phyloP scores from a whole-genome alignment of 2,888 invertebrate species.

The Steinernema hermaphroditum region DNA sequence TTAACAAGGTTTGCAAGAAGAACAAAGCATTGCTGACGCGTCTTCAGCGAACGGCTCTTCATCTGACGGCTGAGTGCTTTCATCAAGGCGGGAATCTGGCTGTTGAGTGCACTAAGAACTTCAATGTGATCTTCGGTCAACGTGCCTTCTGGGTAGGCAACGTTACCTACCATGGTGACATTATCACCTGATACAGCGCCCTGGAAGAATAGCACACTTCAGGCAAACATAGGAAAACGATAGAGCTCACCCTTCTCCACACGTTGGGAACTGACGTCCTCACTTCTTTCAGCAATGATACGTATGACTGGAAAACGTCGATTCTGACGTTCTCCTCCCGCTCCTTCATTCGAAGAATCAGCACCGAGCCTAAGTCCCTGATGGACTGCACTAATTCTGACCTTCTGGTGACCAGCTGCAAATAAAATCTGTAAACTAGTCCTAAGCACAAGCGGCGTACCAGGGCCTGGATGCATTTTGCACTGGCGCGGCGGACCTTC shows the following conservation, averaged over 20 bases:
- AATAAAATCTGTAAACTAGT: not conserved
- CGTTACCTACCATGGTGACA: constrained; percentile 8
- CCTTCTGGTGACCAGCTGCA: constrained; percentile 76
- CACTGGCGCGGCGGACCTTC: constrained; percentile 84
- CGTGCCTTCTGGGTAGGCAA: not conserved
- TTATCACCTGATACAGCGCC: not conserved
- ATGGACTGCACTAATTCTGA: constrained; percentile 89
- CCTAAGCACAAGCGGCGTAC: constrained; percentile 72
- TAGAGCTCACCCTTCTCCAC: constrained; percentile 27
- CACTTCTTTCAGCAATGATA: constrained; percentile 77
- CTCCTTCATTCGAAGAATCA: constrained; percentile 77
- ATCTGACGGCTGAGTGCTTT: constrained; percentile 85
- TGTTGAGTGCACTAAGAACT: constrained; percentile 41
- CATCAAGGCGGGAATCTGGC: constrained; percentile 75
- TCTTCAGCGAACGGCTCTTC: constrained; percentile 77
- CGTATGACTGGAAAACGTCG: constrained; percentile 91
- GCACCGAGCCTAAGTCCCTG: constrained; percentile 82
- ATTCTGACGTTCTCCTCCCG: constrained; percentile 90
- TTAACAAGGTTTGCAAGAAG: constrained; percentile 85
- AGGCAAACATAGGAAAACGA: not conserved
- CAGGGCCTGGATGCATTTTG: constrained; percentile 94
- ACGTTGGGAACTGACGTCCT: constrained; percentile 16
- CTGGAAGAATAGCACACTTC: not conserved
- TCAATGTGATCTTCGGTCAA: constrained; percentile 34
- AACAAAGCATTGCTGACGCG: constrained; percentile 87